phyloP scores from a whole-genome alignment of 1,140 invertebrate genomes.

The Dufourea novaeangliae region DNA sequence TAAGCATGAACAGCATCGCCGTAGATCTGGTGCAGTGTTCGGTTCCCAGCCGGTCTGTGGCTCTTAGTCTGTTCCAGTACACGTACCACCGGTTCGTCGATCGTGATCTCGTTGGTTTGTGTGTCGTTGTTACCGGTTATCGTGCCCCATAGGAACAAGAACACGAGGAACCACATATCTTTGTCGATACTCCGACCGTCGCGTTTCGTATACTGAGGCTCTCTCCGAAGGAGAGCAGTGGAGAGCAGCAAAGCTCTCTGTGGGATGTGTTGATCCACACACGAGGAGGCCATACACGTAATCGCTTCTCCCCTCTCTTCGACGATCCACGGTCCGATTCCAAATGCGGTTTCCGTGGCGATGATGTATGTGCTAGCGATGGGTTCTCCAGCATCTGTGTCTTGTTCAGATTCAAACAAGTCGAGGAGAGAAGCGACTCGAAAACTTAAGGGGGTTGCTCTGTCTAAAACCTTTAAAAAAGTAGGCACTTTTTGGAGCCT shows the following conservation, averaged over 20 bases:
- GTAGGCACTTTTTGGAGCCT: too few relatives aligned
- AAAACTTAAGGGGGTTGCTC: too few relatives aligned
- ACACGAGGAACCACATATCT: conserved; percentile 16
- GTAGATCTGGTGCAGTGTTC: conserved; percentile 59
- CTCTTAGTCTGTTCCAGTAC: neutral
- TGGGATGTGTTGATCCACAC: conserved; percentile 19
- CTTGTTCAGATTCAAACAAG: neutral
- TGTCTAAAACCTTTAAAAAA: too few relatives aligned
- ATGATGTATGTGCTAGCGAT: neutral
- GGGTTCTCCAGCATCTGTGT: neutral
- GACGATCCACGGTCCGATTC: neutral
- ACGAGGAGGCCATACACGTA: conserved; percentile 4
- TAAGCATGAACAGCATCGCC: conserved; percentile 85
- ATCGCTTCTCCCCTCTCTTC: conserved; percentile 13
- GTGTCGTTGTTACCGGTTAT: conserved; percentile 19
- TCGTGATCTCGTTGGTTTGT: conserved; percentile 27
- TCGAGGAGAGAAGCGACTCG: too few relatives aligned
- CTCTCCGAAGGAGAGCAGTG: conserved; percentile 7
- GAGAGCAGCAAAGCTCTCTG: neutral
- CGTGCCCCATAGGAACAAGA: conserved; percentile 22
- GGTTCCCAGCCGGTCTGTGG: neutral
- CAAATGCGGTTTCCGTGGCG: neutral
- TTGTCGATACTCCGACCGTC: neutral
- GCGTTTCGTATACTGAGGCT: conserved; percentile 28
- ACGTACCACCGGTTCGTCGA: neutral